Evolutionary conservation across 2,113 vertebrate genomes (phyloP), one percentile per base, ranked within the genome.

Genomic region (Calonectris borealis): DNA sequence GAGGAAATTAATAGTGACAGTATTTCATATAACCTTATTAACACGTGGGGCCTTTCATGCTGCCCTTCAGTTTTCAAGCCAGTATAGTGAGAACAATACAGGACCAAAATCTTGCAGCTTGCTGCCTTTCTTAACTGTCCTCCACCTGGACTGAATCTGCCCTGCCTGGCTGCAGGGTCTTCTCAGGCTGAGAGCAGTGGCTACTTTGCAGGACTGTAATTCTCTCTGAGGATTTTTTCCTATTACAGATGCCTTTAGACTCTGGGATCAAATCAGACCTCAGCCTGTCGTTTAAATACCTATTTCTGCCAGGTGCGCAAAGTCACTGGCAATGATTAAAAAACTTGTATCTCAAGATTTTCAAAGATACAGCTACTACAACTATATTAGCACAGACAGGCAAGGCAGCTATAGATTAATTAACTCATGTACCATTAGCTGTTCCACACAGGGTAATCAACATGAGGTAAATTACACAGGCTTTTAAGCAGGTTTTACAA

Each of bases 401-500:
- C 3, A 19, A 93, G 90, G 90, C 58, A 91, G 36, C 66, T 87
- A 71, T 17, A 83, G 87, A 94, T 93, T 96, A 97, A 91, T 96
- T 95, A 95, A 75, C 84, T 90, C 40, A 4, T 60, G 84, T 95
- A 40, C 70, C 90, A 77, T 93, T 95, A 90, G 82, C 73, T 83
- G 84, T 93, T 95, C 81, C 78, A 70, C 70, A 87, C 71, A 93
- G 78, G 52, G 75, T 95, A 94, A 91, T 96, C 93, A 95, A 96
- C 87, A 34, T 91, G 92, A 94, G 87, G 94, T 91, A 97, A 96
- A 97, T 95, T 96, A 83, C 87, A 87, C 66, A 90, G 78, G 70
- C 68, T 95, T 66, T 96, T 94, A 85, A 93, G 89, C 92, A 94
- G 61, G n/a, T 96, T 96, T 96, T 95, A 95, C 82, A 88, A 27